These are phyloP conservation scores for Echiichthys vipera DNA, from an alignment of 2,797 vertebrate genomes.

Conservation along the genomic window DNA sequence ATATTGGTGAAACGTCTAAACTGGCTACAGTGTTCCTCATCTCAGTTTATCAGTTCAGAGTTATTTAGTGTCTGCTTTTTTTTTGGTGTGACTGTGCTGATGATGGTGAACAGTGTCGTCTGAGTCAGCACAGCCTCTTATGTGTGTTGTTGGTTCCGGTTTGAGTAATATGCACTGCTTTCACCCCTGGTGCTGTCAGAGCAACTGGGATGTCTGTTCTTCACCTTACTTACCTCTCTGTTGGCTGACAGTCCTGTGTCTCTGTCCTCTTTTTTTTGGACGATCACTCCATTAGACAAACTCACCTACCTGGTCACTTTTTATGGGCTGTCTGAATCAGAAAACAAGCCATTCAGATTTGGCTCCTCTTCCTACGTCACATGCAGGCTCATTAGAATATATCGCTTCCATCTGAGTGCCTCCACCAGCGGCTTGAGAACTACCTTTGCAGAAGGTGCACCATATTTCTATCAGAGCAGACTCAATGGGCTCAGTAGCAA, in stretches of 20 bases:
- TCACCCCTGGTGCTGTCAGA: slow-evolving; percentile 12
- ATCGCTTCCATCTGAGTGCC: too few relatives aligned
- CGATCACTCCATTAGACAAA: neutral
- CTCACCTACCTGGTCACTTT: too few relatives aligned
- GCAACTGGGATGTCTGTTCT: neutral
- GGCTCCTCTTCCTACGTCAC: too few relatives aligned
- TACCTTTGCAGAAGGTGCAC: too few relatives aligned
- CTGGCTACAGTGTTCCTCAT: neutral
- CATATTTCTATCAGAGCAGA: too few relatives aligned
- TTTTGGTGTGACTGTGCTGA: neutral
- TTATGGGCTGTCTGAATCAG: too few relatives aligned
- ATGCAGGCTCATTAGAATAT: too few relatives aligned
- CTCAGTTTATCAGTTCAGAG: neutral
- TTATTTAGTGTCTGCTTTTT: neutral
- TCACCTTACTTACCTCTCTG: neutral
- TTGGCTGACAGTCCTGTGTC: neutral
- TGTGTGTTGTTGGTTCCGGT: slow-evolving; percentile 7
- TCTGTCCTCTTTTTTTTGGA: neutral
- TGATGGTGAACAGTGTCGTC: neutral
- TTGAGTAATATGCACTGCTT: slow-evolving; percentile 3
- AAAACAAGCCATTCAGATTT: too few relatives aligned
- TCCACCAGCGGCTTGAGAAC: too few relatives aligned
- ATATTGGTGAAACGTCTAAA: neutral
- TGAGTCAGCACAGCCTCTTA: slow-evolving; percentile 17
- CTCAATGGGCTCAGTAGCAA: too few relatives aligned